Evolutionary conservation across 2,797 vertebrate genomes (phyloP).

Genomic region (Chelon auratus): DNA sequence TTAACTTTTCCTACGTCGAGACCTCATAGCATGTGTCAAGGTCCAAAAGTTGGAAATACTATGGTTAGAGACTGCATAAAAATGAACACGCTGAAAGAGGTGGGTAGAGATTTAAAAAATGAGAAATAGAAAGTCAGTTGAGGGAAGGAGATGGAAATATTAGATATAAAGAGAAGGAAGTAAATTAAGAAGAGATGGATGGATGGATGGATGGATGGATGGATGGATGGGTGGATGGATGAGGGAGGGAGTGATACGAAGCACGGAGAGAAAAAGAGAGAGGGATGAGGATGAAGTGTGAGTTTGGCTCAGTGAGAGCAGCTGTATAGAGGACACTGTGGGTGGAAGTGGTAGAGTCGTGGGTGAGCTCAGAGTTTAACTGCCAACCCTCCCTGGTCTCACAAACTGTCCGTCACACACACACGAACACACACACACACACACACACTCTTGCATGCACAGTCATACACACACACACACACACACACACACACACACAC

Average conservation of each 20-base stretch:
- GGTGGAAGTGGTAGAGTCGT: constrained; percentile 88
- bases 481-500: constrained; percentile 22
- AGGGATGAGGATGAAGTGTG: constrained; percentile 82
- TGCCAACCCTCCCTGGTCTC: constrained; percentile 84
- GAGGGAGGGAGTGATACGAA: constrained; percentile 48
- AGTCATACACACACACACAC: constrained; percentile 22
- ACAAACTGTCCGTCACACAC: constrained; percentile 80
- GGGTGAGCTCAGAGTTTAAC: constrained; percentile 85
- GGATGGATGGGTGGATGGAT: constrained; percentile 19
- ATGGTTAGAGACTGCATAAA: constrained; percentile 43
- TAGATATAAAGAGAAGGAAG: constrained; percentile 46
- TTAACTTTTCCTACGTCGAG: constrained; percentile 41
- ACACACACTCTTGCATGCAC: constrained; percentile 13
- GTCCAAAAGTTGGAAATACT: constrained; percentile 65
- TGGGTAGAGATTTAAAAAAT: constrained; percentile 58
- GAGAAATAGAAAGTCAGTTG: constrained; percentile 59
- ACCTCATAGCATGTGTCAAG: constrained; percentile 35
- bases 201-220: constrained; percentile 36
- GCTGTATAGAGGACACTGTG: constrained; percentile 89
- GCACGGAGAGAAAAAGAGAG: constrained; percentile 63
- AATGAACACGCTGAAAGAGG: constrained; percentile 51
- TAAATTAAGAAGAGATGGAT: constrained; percentile 54
- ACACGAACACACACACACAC: constrained; percentile 36
- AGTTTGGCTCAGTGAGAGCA: constrained; percentile 88
- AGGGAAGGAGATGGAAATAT: constrained; percentile 58